phyloP scores from a whole-genome alignment of 2,113 vertebrate genomes.

The Brachionichthys hirsutus region DNA sequence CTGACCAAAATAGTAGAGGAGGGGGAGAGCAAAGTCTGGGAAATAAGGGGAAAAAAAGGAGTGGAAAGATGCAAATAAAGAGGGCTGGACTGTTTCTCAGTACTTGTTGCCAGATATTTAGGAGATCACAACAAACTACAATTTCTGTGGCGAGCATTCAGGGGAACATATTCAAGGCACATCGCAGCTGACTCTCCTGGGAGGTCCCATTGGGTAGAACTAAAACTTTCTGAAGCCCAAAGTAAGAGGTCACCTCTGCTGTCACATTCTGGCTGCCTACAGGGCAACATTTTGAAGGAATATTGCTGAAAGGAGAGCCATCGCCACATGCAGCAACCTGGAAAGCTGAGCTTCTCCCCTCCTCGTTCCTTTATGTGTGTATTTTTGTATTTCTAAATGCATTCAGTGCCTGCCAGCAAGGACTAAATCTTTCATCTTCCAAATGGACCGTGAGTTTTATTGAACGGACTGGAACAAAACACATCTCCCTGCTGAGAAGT shows the following conservation, averaged over 20 bases:
- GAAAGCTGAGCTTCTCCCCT: constrained; percentile 34
- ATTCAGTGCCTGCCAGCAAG: constrained; percentile 26
- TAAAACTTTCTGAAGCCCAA: constrained; percentile 50
- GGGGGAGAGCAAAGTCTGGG: constrained; percentile 65
- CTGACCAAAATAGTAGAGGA: constrained; percentile 64
- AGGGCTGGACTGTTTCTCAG: constrained; percentile 52
- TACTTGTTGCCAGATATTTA: constrained; percentile 54
- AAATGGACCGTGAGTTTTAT: constrained; percentile 15
- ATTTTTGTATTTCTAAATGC: constrained; percentile 18
- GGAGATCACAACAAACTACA: constrained; percentile 66
- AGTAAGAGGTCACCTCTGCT: constrained; percentile 50
- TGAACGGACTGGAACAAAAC: constrained; percentile 24
- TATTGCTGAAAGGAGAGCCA: constrained; percentile 25
- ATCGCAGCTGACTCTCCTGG: constrained; percentile 53
- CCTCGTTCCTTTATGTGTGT: constrained; percentile 5
- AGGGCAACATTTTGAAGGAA: constrained; percentile 45
- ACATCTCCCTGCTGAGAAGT: constrained; percentile 7
- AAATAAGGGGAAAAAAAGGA: constrained; percentile 39
- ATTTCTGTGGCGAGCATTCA: constrained; percentile 64
- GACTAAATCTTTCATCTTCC: constrained; percentile 37
- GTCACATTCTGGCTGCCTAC: constrained; percentile 27
- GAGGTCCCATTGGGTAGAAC: constrained; percentile 62
- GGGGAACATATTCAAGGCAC: constrained; percentile 66
- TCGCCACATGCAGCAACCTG: constrained; percentile 34
- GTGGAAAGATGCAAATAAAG: constrained; percentile 52